A percentile compares a stretch with the other conserved stretches of the same genome.
These are phyloP conservation scores for Mionectes olivaceus DNA, from an alignment of 2,797 vertebrate species.

Conservation along the genomic window DNA sequence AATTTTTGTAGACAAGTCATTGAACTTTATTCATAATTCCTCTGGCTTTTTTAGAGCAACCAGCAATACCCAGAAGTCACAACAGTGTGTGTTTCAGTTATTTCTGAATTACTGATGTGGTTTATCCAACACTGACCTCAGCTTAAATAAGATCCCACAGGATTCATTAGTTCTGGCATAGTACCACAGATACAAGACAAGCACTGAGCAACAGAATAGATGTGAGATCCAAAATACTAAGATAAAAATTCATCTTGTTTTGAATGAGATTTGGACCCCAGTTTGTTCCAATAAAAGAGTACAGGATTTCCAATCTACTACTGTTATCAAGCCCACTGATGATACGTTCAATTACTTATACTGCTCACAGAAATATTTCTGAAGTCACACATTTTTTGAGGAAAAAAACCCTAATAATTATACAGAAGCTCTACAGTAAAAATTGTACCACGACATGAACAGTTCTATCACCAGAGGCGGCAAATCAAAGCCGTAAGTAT, in stretches of 20 bases:
- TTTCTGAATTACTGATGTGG: neutral
- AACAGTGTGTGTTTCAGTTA: neutral
- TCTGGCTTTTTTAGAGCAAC: neutral
- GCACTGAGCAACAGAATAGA: neutral
- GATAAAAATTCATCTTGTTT: neutral
- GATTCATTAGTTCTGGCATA: neutral
- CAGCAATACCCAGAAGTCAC: neutral
- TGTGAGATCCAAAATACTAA: neutral
- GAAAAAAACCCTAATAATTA: neutral
- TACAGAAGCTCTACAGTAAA: neutral
- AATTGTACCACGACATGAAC: neutral
- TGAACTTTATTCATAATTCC: neutral
- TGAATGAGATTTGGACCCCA: neutral
- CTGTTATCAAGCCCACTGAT: neutral
- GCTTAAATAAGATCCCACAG: neutral
- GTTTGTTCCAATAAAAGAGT: neutral
- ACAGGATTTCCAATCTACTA: neutral
- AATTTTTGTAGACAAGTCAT: neutral
- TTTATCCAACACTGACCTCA: neutral
- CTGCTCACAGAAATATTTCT: neutral
- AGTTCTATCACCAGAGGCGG: neutral
- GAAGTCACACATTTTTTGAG: neutral
- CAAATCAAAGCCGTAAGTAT: neutral
- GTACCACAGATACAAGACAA: neutral
- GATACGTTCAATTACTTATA: rapidly evolving